Evolutionary conservation across 2,888 invertebrate genomes (phyloP), one percentile per base, ranked within the genome.

Genomic region (Flabesymbios commensalis): DNA sequence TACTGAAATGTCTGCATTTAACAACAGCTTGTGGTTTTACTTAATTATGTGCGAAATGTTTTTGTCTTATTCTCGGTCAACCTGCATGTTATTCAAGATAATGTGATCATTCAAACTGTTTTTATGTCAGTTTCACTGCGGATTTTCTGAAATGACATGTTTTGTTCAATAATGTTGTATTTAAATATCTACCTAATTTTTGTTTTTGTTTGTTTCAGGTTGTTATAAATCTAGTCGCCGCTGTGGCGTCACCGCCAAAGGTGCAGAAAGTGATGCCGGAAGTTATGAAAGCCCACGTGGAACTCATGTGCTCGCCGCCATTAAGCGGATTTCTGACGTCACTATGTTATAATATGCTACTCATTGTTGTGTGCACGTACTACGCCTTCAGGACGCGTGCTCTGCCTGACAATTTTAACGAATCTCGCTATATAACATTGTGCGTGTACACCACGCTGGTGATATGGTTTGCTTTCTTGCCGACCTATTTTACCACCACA

Each of bases 361-460:
- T 75, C 26, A 70, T 75, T 24, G 32, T 69, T 19, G 64, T 70
- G 22, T 74, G 75, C 64, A 65, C 73, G 2, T 71, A 66, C 54
- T 72, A 73, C 60, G 74, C 74, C 33, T 65, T 74, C 54, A 72
- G 67, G 49, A 71, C 74, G 5, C 64, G 75, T 2, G 60, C 54
- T 24, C 63, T 75, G 19, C 75, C 75, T 5, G 71, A 74, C 59
- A 74, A 74, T 61, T 75, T 69, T 67, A 75, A 75, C 67, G 75
- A 75, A 55, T 72, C 74, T 1, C 68, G 72, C 43, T 74, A 74
- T 64, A 76, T 74, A 47, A 65, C 72, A 14, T 69, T 75, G 66
- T 75, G 74, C 48, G 76, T 76, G 26, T 75, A 72, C 70, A 75
- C 76, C 10, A 75, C 75, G 0, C 58, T 76, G 28, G 65, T 76